These are phyloP conservation scores for Odontocerum albicorne DNA, from an alignment of 2,888 invertebrate species.

Conservation along the genomic window DNA sequence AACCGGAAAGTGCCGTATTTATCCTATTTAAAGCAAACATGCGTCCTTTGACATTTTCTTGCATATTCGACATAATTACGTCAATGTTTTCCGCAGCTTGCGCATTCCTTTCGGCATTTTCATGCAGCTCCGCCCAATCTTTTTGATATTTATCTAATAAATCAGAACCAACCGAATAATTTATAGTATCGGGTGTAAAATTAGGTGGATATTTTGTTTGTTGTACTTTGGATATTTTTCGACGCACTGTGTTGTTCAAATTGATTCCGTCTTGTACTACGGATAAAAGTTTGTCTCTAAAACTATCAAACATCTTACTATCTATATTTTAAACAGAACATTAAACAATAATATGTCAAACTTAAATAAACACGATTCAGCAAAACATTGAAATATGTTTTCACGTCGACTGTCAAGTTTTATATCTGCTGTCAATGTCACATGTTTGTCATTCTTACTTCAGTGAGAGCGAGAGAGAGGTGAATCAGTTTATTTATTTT, in stretches of 20 bases:
- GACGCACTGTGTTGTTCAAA: conserved; percentile 27
- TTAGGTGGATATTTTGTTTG: not conserved
- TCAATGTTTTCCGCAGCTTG: conserved; percentile 59
- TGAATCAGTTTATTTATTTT: no score
- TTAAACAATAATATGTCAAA: not conserved
- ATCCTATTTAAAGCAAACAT: conserved; percentile 35
- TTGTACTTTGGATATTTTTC: conserved; percentile 30
- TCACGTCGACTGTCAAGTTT: no score
- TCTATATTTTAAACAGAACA: not conserved
- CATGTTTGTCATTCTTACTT: conserved; percentile 12
- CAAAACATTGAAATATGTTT: no score
- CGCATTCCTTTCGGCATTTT: conserved; percentile 69
- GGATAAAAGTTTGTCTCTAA: conserved; percentile 33
- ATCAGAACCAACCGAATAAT: conserved; percentile 65
- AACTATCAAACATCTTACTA: conserved; percentile 31
- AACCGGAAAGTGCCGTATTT: conserved; percentile 46
- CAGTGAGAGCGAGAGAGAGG: no score
- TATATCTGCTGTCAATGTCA: conserved; percentile 22
- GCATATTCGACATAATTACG: conserved; percentile 47
- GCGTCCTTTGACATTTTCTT: conserved; percentile 35
- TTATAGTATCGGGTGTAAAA: conserved; percentile 5
- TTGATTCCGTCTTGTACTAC: conserved; percentile 35
- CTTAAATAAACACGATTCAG: no score
- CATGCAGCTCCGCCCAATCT: conserved; percentile 71
- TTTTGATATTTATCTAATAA: conserved; percentile 70